Evolutionary conservation across 2,888 invertebrate genomes (phyloP).

Genomic region (Furcula furcula): DNA sequence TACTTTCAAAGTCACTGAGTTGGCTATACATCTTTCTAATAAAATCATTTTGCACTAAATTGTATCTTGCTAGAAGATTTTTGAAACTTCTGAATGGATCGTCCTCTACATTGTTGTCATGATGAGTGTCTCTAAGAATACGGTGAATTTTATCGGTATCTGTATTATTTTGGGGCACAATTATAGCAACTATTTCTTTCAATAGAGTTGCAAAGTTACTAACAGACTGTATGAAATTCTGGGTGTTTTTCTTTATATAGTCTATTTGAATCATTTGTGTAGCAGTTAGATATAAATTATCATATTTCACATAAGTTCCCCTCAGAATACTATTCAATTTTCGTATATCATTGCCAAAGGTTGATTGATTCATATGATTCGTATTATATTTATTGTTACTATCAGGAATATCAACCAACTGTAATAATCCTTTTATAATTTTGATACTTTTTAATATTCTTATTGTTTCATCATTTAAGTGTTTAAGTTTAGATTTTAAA

Average conservation of each 20-base stretch:
- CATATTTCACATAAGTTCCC: constrained; percentile 23
- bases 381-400: constrained; percentile 8
- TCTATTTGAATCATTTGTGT: constrained; percentile 45
- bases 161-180: constrained; percentile 29
- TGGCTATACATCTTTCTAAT: constrained; percentile 51
- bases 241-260: constrained; percentile 52
- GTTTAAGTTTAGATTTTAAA: constrained; percentile 45
- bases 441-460: constrained; percentile 50
- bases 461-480: constrained; percentile 46
- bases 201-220: constrained; percentile 52
- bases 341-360: constrained; percentile 34
- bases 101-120: constrained; percentile 7
- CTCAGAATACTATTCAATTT: constrained; percentile 49
- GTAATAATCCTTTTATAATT: constrained; percentile 54
- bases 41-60: constrained; percentile 56
- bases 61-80: constrained; percentile 45
- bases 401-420: constrained; percentile 33
- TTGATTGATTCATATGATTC: no score
- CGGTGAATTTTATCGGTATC: constrained; percentile 3
- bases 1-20: constrained; percentile 36
- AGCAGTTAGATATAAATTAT: constrained; percentile 27
- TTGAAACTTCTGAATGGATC: constrained; percentile 42
- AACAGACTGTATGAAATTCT: constrained; percentile 51
- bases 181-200: constrained; percentile 47
- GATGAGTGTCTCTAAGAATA: constrained; percentile 1